Evolutionary conservation across 2,113 vertebrate genomes (phyloP).

Genomic region (Panthera tigris): DNA sequence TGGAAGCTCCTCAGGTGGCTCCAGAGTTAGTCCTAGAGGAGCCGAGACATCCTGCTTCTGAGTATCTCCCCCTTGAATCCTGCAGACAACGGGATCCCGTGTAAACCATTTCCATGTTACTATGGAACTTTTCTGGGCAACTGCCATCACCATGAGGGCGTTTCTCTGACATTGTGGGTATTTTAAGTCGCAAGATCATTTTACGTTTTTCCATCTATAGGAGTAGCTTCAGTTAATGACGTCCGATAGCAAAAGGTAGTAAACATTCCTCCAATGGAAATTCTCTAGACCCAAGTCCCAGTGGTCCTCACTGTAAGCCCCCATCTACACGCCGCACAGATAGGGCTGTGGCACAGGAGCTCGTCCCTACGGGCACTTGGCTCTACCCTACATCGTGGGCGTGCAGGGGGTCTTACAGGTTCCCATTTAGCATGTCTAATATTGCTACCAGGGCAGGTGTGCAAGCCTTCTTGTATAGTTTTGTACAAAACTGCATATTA

Average conservation of each 20-base stretch:
- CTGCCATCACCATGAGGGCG: not conserved
- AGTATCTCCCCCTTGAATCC: not conserved
- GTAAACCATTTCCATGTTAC: not conserved
- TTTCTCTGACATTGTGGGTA: not conserved
- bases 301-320: not conserved
- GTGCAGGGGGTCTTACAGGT: not conserved
- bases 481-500: no score
- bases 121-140: not conserved
- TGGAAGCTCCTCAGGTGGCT: not conserved
- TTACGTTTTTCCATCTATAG: not conserved
- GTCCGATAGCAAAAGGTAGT: not conserved
- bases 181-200: not conserved
- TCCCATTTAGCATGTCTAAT: not conserved
- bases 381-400: not conserved
- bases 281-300: not conserved
- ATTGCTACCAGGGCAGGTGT: not conserved
- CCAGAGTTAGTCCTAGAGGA: not conserved
- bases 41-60: not conserved
- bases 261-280: not conserved
- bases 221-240: not conserved
- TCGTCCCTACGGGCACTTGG: not conserved
- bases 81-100: not conserved
- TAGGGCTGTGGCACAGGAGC: not conserved
- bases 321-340: not conserved
- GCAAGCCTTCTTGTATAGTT: not conserved